phyloP scores from a whole-genome alignment of 2,888 invertebrate genomes.

The Bombyx huttoni region DNA sequence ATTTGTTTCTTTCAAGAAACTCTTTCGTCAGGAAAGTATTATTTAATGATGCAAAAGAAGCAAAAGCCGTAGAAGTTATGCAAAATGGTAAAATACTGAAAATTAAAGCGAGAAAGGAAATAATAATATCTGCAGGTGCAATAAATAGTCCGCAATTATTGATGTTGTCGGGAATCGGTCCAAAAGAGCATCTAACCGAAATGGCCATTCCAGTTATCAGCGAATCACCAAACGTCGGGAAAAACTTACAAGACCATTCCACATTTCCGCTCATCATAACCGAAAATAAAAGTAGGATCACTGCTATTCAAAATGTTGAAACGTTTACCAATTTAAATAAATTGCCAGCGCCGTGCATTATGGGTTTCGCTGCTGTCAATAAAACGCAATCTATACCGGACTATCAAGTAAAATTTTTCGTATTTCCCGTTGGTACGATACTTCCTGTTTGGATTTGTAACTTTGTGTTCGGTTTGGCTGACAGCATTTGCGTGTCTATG shows the following conservation, averaged over 20 bases:
- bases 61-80: constrained; percentile 18
- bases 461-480: constrained; percentile 6
- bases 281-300: constrained; percentile 8
- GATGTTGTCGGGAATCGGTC: constrained; percentile 31
- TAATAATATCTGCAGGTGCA: constrained; percentile 26
- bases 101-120: constrained; percentile 17
- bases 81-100: not conserved
- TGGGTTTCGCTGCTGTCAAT: constrained; percentile 16
- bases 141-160: constrained; percentile 26
- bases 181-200: constrained; percentile 17
- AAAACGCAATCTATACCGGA: constrained; percentile 22
- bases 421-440: constrained; percentile 4
- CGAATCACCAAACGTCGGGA: constrained; percentile 21
- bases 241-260: constrained; percentile 25
- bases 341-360: constrained; percentile 7
- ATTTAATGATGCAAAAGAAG: constrained; percentile 13
- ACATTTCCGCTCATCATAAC: constrained; percentile 15
- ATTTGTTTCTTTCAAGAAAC: too few relatives aligned
- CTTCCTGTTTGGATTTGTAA: too few relatives aligned
- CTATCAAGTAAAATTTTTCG: constrained; percentile 17
- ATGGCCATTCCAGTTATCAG: constrained; percentile 15
- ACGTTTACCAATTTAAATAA: constrained; percentile 10
- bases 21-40: constrained; percentile 2
- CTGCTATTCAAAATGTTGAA: constrained; percentile 8
- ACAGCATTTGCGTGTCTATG: constrained; percentile 5